Evolutionary conservation across 2,797 vertebrate genomes (phyloP), one percentile per base, ranked within the genome.

Genomic region (Pseudopleuronectes americanus): DNA sequence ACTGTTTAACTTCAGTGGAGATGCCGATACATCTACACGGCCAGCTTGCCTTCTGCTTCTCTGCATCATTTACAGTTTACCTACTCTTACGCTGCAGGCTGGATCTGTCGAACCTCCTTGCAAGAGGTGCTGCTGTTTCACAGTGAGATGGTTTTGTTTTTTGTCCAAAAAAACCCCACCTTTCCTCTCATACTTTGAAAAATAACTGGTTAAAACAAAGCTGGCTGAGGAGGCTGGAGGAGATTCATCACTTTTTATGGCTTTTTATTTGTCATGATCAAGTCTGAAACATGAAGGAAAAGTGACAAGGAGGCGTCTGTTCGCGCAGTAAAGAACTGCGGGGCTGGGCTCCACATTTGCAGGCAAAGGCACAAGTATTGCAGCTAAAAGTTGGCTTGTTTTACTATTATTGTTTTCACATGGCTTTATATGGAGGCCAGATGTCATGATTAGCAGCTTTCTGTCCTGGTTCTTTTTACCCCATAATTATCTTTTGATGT

Each of bases 401-500:
- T 85, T 76, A 84, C 78, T 88, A 80, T 91, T 90, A 88, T 89
- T 87, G 87, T 90, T 90, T 86, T 81, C 86, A 78, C 71, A 76
- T 84, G 75, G 77, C 78, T 89, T 90, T 88, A 83, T 84, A 86
- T 89, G 86, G 77, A 80, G 76, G 72, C 84, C 90, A 91, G 85
- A 91, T 90, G 88, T 84, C 76, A 82, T 79, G 84, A 90, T 89
- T 90, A 90, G 89, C 90, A 89, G 87, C 85, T 87, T 85, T 85
- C 79, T 83, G 80, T 90, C 76, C 77, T 69, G 74, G 81, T 87
- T 90, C 79, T 77, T 85, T 89, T 76, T 76, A 77, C 57, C 84
- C 85, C 53, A 10, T 86, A 85, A 89, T 91, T 91, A 88, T 83
- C 85, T 87, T 90, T 89, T 87, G 81, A 90, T 86, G 88, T 85